Evolutionary conservation across 1,140 invertebrate genomes (phyloP).

Genomic region (Drosophila arawakana): DNA sequence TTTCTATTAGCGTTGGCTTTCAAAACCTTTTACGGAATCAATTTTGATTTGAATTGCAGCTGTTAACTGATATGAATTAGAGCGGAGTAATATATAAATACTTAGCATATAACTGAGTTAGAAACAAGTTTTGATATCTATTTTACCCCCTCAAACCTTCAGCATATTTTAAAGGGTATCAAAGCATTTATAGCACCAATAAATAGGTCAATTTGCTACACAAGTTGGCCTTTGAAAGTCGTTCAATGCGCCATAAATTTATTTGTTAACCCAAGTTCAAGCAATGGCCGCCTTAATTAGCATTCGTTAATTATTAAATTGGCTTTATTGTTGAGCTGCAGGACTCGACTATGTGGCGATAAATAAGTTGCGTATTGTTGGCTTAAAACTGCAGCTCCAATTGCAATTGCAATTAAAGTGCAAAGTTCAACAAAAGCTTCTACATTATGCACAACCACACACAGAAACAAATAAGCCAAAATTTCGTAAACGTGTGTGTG

Average conservation of each 20-base stretch:
- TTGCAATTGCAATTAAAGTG: slow-evolving; percentile 73
- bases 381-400: slow-evolving; percentile 50
- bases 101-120: too few relatives aligned
- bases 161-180: slow-evolving; percentile 4
- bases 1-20: neutral
- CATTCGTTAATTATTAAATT: slow-evolving; percentile 78
- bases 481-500: slow-evolving; percentile 1
- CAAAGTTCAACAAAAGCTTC: slow-evolving; percentile 70
- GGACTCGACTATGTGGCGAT: neutral
- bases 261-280: neutral
- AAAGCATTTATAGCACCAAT: neutral
- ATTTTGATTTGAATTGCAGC: slow-evolving; percentile 2
- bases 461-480: slow-evolving; percentile 22
- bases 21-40: neutral
- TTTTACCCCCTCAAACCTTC: neutral
- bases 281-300: slow-evolving; percentile 55
- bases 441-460: slow-evolving; percentile 67
- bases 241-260: slow-evolving; percentile 61
- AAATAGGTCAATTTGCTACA: slow-evolving; percentile 35
- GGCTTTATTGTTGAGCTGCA: neutral
- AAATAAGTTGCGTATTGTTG: slow-evolving; percentile 53
- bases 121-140: too few relatives aligned
- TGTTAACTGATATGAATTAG: slow-evolving; percentile 53
- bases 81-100: too few relatives aligned
- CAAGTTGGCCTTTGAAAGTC: slow-evolving; percentile 33